Base-by-base conservation (phyloP, 2,888 invertebrate genomes). In the Polia nebulosa region DNA sequence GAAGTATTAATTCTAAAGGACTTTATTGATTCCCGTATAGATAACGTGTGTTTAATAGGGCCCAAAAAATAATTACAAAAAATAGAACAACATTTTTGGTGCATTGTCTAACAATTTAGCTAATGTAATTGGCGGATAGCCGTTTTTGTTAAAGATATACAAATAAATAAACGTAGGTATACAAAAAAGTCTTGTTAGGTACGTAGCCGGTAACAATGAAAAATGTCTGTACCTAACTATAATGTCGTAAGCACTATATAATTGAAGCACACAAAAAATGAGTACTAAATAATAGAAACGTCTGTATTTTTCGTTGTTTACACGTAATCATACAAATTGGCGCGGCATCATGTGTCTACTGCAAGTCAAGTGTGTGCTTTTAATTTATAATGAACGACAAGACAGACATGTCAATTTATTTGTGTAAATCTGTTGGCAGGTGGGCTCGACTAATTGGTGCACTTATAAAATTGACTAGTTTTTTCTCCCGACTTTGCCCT, bases 301-400 rank as follows among this genome's bases (percentile, higher is more conserved):
- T 36, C 55, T 22, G 47, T 72, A 69, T 73, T 80, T 82, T 64
- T 44, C 22, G 22, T 56, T 69, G 55, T 69, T 56, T 51, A 52
- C 61, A 68, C 47, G 63, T 61, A 69, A 78, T 82, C 49, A 64
- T 56, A 74, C 52, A 78, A 76, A 82, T 82, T 82, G 72, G 51
- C 41, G 27, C 56, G 22, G 62, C 73, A 77, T 49, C 53, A 69
- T 56, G 55, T 62, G 25, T 62, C 65, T 62, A 65, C 59, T 71
- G 45, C 45, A 36, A 52, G 25, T 32, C 63, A 44, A 68, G 44
- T 69, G 72, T 66, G 64, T 66, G 36, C 47, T 60, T 69, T 47
- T 57, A 61, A 63, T 61, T 65, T 65, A 51, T 71, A 69, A 73
- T 64, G 27, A 52, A 58, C 41, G 47, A 51, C 39, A 64, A 11